A percentile compares a stretch with the other conserved stretches of the same genome.
Conservation (phyloP, 2,888 invertebrate genomes). For the Cinara cedri region DNA sequence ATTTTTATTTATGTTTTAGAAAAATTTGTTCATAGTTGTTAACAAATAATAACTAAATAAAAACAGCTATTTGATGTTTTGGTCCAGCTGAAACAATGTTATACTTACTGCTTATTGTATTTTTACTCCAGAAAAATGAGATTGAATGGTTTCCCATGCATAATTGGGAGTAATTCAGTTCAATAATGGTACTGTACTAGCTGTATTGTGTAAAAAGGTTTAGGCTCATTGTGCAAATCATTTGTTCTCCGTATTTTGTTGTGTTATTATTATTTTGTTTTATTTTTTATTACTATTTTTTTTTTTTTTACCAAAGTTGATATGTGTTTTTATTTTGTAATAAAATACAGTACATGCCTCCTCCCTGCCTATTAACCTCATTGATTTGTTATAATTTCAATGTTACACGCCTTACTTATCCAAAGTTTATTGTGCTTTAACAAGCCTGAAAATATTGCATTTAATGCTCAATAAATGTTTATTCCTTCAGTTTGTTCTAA, state of each 20-base stretch:
- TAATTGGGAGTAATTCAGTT: constrained; percentile 35
- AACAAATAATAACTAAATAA: constrained; percentile 44
- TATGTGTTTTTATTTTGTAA: constrained; percentile 49
- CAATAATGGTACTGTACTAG: constrained; percentile 39
- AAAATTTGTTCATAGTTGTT: constrained; percentile 51
- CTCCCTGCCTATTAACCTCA: constrained; percentile 40
- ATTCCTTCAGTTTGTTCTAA: constrained; percentile 48
- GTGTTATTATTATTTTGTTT: constrained; percentile 46
- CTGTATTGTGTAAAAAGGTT: constrained; percentile 42
- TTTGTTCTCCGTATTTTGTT: constrained; percentile 45
- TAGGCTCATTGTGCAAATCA: constrained; percentile 53
- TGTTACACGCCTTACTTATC: constrained; percentile 37
- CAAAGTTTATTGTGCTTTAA: constrained; percentile 50
- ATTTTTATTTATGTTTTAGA: constrained; percentile 55
- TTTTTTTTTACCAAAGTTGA: constrained; percentile 47
- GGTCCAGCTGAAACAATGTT: constrained; percentile 45
- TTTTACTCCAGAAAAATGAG: constrained; percentile 37
- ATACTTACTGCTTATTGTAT: constrained; percentile 56
- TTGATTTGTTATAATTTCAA: constrained; percentile 45
- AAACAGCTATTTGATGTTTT: constrained; percentile 50
- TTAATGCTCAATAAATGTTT: constrained; percentile 55
- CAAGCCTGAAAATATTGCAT: constrained; percentile 50
- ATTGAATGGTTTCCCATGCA: constrained; percentile 7
- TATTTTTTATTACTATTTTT: constrained; percentile 45
- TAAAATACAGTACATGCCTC: constrained; percentile 36